Conservation (phyloP, 2,888 invertebrate species). For the Hirudinaria manillensis region DNA sequence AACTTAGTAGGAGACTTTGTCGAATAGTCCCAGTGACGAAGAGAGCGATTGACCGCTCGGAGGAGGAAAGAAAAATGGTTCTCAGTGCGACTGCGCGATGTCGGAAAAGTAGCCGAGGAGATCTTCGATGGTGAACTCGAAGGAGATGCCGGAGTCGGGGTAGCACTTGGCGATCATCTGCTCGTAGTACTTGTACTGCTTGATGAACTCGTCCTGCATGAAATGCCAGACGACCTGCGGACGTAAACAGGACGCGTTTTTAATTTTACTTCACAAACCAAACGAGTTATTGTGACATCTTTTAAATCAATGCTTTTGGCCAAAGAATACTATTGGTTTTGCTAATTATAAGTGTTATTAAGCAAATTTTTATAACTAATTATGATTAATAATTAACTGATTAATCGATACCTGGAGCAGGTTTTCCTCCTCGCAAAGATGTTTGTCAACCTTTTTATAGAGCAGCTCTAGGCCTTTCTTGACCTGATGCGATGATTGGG, state of each 20-base stretch:
- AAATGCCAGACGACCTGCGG: conserved; percentile 90
- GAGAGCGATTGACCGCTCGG: not conserved
- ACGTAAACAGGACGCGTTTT: not conserved
- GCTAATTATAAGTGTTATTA: too few species aligned
- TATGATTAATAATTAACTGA: too few species aligned
- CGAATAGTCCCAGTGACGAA: not conserved
- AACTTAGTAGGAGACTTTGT: too few species aligned
- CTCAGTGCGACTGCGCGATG: conserved; percentile 81
- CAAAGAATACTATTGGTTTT: too few species aligned
- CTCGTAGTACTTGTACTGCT: conserved; percentile 87
- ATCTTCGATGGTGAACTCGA: conserved; percentile 91
- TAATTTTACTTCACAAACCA: not conserved
- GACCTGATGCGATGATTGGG: conserved; percentile 54
- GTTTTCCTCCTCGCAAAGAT: conserved; percentile 70
- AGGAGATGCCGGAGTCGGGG: conserved; percentile 83
- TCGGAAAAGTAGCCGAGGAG: conserved; percentile 94
- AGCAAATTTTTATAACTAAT: too few species aligned
- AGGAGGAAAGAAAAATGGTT: not conserved
- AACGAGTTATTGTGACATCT: not conserved
- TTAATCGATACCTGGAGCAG: conserved; percentile 37
- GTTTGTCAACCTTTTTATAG: conserved; percentile 93
- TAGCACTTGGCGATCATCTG: conserved; percentile 89
- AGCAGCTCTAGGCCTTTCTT: conserved; percentile 85
- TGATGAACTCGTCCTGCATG: conserved; percentile 98
- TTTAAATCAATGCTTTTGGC: too few species aligned